phyloP scores from a whole-genome alignment of 2,888 invertebrate genomes.

The Microplitis manilae region DNA sequence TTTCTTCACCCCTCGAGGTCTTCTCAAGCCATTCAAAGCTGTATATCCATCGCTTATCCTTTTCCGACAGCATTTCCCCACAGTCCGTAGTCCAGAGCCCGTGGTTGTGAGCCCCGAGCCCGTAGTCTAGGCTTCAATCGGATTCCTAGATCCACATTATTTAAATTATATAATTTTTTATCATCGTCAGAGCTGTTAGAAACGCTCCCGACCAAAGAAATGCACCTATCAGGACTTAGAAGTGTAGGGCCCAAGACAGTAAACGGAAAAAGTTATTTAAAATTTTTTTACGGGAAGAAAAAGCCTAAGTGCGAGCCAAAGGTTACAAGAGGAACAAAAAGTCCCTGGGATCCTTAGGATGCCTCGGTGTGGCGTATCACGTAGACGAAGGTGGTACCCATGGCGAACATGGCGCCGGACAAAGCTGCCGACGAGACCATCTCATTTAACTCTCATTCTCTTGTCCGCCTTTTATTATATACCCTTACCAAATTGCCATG shows the following conservation, averaged over 20 bases:
- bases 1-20: slow-evolving; percentile 26
- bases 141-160: too few species aligned
- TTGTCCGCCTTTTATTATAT: slow-evolving; percentile 58
- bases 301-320: slow-evolving; percentile 46
- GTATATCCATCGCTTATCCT: slow-evolving; percentile 21
- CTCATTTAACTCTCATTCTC: slow-evolving; percentile 66
- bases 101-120: too few species aligned
- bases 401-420: slow-evolving; percentile 69
- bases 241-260: not conserved
- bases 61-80: not conserved
- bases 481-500: slow-evolving; percentile 47
- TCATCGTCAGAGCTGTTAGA: too few species aligned
- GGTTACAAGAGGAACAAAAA: slow-evolving; percentile 53
- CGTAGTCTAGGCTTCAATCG: too few species aligned
- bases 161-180: too few species aligned
- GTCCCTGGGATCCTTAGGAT: slow-evolving; percentile 12
- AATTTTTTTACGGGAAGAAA: slow-evolving; percentile 27
- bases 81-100: too few species aligned
- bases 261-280: slow-evolving; percentile 24
- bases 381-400: slow-evolving; percentile 66
- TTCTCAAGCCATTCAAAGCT: slow-evolving; percentile 26
- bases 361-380: slow-evolving; percentile 55
- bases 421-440: slow-evolving; percentile 68
- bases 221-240: too few species aligned
- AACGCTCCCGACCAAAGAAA: too few species aligned